Base-by-base conservation (phyloP, 2,113 vertebrate genomes). In the Meleagris gallopavo region DNA sequence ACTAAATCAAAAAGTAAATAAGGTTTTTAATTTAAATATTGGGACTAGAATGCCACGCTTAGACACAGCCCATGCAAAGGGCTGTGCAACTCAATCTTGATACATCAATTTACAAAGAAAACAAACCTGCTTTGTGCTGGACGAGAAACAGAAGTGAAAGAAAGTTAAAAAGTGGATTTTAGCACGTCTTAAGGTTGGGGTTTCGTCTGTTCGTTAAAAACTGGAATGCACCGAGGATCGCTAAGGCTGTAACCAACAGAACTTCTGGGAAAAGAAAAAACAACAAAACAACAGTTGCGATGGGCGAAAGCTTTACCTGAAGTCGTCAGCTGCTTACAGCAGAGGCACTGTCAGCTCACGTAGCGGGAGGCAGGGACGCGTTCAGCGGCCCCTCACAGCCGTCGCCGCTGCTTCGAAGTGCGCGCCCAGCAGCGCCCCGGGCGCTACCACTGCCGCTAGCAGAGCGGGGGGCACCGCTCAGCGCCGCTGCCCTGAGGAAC, bases 401-500 rank as follows among this genome's bases (percentile, higher is more conserved):
- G n/a, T 2, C 55, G 9, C 52, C 29, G 17, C 54, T 19, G 29
- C 52, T 94, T 95, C 88, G 19, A 96, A 94, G 62, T 21, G 75
- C 92, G 83, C 93, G 93, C 92, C 55, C 32, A 45, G 5, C 10
- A 5, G 14, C 4, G 6, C 10, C n/a, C 11, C 0, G 78, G 30
- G 13, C 58, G 64, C 67, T 79, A 46, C 95, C 94, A 95, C 75
- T 2, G 29, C 69, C 4, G 6, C 65, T 3, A 10, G 3, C 9
- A 3, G 10, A 14, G 66, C 2, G 25, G 87, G 74, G 62, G 61
- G 6, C 0, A 36, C 15, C 0, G 2, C 34, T 4, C 21, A 2
- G 27, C 52, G 5, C 14, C 41, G 20, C 10, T 11, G 9, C 5
- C 5, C 9, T 38, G 6, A 2, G 6, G 3, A 8, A 65, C 11